Evolutionary conservation across 92 coral and sea anemone species (phyloP), one percentile per base, ranked within the genome.

Genomic region (Diadumene lineata): DNA sequence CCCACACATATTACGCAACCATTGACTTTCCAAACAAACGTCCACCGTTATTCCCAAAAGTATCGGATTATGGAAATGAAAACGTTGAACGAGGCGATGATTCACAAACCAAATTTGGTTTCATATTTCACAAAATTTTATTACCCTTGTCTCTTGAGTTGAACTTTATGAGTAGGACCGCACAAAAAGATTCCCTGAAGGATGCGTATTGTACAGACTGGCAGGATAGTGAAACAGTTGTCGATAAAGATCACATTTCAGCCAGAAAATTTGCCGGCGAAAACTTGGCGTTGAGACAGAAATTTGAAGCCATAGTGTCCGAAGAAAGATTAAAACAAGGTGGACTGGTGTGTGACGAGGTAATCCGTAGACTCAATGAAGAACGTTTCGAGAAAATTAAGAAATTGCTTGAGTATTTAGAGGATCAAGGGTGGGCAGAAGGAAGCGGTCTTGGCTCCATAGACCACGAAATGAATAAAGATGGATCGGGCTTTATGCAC

Each of bases 361-460:
- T 58, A 1, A 58, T 58, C 64, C 1, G 15, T 26, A 31, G 26
- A 7, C 31, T 58, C 64, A 58, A 58, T 58, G 27, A 58, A 1
- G 7, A 6, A 58, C 64, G 64, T 6, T 58, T 58, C 1, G 7
- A n/a, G 1, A 58, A 31, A 25, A 58, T 58, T 3, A 58, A 58
- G 29, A 22, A 11, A 58, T 26, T 58, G 15, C 15, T 58, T 7
- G 31, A 21, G 31, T 58, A 18, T 22, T 58, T 58, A 58, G 30
- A 71, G 22, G 91, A 76, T 73, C 90, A 79, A 63, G 92, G 96
- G 22, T 90, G 87, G 79, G 84, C 87, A 7, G 84, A 80, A 18
- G 92, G 96, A 58, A 90, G 96, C 62, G 96, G 79, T 19, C 30
- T 90, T 19, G 96, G 96, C 22, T 87, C 96, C 0, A 26, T 86